phyloP scores from a whole-genome alignment of 1,140 invertebrate genomes.

The Ridgeia piscesae region DNA sequence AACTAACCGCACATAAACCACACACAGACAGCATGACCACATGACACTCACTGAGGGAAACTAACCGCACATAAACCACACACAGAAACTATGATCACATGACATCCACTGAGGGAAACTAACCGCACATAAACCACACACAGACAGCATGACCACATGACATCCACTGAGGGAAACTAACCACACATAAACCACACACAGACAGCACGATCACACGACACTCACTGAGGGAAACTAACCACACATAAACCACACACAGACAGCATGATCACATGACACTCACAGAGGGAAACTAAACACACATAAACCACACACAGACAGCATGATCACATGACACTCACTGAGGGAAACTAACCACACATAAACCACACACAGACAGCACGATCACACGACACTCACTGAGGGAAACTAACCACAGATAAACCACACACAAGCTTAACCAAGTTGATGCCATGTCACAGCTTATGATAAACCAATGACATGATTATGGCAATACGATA shows the following conservation, averaged over 20 bases:
- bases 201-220: not conserved
- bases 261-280: not conserved
- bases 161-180: not conserved
- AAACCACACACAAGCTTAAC: not conserved
- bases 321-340: not conserved
- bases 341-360: not conserved
- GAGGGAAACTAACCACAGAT: not conserved
- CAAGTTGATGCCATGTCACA: too few relatives aligned
- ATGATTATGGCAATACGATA: conserved; percentile 18
- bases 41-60: not conserved
- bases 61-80: conserved; percentile 23
- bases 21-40: not conserved
- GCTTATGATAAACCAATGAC: not conserved
- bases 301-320: conserved; percentile 24
- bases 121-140: conserved; percentile 22
- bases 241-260: conserved; percentile 24
- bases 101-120: not conserved
- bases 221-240: not conserved
- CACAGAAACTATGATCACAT: not conserved
- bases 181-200: conserved; percentile 23
- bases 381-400: not conserved
- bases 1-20: conserved; percentile 23
- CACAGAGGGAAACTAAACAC: not conserved
- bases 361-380: conserved; percentile 24
- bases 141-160: not conserved